A percentile compares a stretch with the other conserved stretches of the same genome.
phyloP scores from a whole-genome alignment of 1,140 invertebrate genomes.

The Sycophila sp. region DNA sequence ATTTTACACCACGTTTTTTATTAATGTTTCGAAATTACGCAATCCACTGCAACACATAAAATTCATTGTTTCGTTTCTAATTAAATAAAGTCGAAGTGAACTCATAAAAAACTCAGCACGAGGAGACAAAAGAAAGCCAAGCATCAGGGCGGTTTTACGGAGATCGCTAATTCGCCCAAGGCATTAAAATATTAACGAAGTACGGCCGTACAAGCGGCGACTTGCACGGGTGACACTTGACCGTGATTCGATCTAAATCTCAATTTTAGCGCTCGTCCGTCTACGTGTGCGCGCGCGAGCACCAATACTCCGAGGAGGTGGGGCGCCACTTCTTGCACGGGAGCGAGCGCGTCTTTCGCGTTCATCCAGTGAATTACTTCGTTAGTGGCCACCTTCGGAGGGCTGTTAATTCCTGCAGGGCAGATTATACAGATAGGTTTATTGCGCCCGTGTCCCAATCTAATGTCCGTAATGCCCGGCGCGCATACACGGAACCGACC shows the following conservation, averaged over 20 bases:
- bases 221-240: constrained; percentile 43
- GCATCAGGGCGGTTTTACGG: background rate
- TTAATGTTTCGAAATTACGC: too few species aligned
- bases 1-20: too few species aligned
- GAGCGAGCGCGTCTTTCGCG: constrained; percentile 25
- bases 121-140: background rate
- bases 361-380: constrained; percentile 69
- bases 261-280: constrained; percentile 54
- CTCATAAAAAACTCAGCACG: background rate
- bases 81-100: too few species aligned
- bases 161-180: background rate
- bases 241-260: constrained; percentile 62
- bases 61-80: too few species aligned
- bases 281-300: too few species aligned
- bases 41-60: too few species aligned
- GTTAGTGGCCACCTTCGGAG: constrained; percentile 68
- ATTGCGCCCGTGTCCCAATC: constrained; percentile 68
- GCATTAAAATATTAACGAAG: constrained; percentile 36
- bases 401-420: constrained; percentile 68
- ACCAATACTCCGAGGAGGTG: background rate
- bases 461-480: constrained; percentile 65
- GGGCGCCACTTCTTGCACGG: constrained; percentile 42
- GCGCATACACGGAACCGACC: background rate
- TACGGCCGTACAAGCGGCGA: constrained; percentile 30
- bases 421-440: constrained; percentile 69